A percentile compares a stretch with the other conserved stretches of the same genome.
These are phyloP conservation scores for Bugula neritina DNA, from an alignment of 2,888 invertebrate genomes.

Conservation along the genomic window DNA sequence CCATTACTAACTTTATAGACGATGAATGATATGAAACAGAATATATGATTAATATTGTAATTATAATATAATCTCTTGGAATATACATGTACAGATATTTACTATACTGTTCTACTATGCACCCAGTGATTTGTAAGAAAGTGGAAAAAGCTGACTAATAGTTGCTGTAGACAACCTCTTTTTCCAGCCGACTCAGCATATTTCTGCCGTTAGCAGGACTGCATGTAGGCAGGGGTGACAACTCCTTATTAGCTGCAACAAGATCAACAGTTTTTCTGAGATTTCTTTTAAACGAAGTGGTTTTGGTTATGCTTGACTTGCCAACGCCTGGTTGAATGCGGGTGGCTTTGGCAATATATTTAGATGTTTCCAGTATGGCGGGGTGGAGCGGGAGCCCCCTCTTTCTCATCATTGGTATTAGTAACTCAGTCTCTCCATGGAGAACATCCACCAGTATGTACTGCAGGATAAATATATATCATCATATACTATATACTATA, in stretches of 20 bases:
- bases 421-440: neutral
- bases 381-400: conserved; percentile 11
- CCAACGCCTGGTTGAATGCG: neutral
- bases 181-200: neutral
- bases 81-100: too few species aligned
- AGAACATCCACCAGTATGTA: conserved; percentile 1
- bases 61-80: too few species aligned
- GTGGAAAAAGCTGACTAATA: too few species aligned
- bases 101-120: too few species aligned
- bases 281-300: neutral
- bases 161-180: neutral
- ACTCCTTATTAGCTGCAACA: neutral
- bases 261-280: neutral
- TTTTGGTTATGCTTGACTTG: neutral
- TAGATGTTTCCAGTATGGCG: neutral
- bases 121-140: too few species aligned
- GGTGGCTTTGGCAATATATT: neutral
- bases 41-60: too few species aligned
- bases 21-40: too few species aligned
- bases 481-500: neutral
- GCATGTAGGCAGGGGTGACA: neutral
- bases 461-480: neutral
- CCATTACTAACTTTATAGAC: too few species aligned
- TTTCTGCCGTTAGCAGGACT: neutral
- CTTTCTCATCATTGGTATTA: conserved; percentile 11